Conservation (phyloP, 1,140 invertebrate genomes). For the Nilaparvata lugens region DNA sequence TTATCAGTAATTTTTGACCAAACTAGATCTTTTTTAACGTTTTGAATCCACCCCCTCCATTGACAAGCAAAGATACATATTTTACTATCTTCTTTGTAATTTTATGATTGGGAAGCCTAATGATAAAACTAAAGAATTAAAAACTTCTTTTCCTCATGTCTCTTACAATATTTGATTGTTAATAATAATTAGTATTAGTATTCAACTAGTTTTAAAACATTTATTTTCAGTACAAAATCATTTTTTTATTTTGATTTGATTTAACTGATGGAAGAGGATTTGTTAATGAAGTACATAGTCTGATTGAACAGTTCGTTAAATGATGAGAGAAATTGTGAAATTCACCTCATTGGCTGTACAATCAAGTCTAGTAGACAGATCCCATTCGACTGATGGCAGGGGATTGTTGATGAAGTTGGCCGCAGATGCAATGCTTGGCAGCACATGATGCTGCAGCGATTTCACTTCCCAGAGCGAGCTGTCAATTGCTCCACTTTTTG, state of each 20-base stretch:
- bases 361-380: constrained; percentile 51
- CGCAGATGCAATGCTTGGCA: constrained; percentile 55
- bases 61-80: too few relatives aligned
- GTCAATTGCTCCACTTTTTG: constrained; percentile 64
- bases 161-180: too few relatives aligned
- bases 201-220: not conserved
- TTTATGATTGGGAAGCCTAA: too few relatives aligned
- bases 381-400: constrained; percentile 55
- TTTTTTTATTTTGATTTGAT: not conserved
- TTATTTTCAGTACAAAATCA: not conserved
- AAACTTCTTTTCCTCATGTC: not conserved
- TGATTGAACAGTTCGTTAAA: not conserved
- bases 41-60: too few relatives aligned
- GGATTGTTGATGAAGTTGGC: constrained; percentile 59
- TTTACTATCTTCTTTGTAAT: too few relatives aligned
- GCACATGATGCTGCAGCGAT: constrained; percentile 60
- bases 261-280: not conserved
- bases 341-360: constrained; percentile 44
- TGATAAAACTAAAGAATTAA: too few relatives aligned
- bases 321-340: constrained; percentile 18
- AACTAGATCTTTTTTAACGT: too few relatives aligned
- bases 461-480: constrained; percentile 90
- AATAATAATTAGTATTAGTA: not conserved
- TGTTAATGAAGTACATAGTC: not conserved
- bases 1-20: too few relatives aligned